phyloP scores from a whole-genome alignment of 2,113 vertebrate genomes.

The Sphyrna mokarran region DNA sequence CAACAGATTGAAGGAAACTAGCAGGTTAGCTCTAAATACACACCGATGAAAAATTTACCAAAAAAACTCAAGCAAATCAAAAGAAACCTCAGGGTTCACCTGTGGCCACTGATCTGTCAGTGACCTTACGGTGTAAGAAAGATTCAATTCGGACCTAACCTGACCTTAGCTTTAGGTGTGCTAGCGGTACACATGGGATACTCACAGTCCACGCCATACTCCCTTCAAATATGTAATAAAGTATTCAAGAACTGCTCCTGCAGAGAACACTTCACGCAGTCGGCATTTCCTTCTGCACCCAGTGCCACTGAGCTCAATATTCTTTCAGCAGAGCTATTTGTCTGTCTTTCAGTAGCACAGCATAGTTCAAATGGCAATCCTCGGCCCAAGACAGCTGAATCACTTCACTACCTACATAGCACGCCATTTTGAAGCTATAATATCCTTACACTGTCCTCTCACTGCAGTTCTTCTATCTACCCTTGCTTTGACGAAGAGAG shows the following conservation, averaged over 20 bases:
- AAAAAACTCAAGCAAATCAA: constrained; percentile 76
- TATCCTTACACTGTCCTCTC: constrained; percentile 31
- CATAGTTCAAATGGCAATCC: constrained; percentile 42
- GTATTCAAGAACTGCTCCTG: constrained; percentile 65
- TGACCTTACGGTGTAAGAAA: constrained; percentile 91
- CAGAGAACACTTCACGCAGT: constrained; percentile 56
- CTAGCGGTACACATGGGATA: constrained; percentile 67
- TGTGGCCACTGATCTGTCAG: constrained; percentile 75
- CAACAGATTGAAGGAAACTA: constrained; percentile 51
- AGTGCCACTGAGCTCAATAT: constrained; percentile 49
- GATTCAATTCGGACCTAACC: constrained; percentile 77
- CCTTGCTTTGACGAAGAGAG: neutral
- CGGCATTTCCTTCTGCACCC: constrained; percentile 51
- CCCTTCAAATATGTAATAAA: constrained; percentile 64
- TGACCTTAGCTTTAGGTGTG: constrained; percentile 81
- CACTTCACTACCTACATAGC: constrained; percentile 23
- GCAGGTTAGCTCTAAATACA: constrained; percentile 65
- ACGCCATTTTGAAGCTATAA: constrained; percentile 32
- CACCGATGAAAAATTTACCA: neutral
- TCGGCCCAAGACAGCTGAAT: constrained; percentile 44
- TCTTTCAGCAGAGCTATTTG: constrained; percentile 48
- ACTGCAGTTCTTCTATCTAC: neutral
- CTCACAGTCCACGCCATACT: constrained; percentile 65
- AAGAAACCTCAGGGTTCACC: constrained; percentile 68
- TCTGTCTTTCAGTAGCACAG: constrained; percentile 45